These are phyloP conservation scores for Halcyon smyrnensis DNA, from an alignment of 2,797 vertebrate species.

Conservation along the genomic window DNA sequence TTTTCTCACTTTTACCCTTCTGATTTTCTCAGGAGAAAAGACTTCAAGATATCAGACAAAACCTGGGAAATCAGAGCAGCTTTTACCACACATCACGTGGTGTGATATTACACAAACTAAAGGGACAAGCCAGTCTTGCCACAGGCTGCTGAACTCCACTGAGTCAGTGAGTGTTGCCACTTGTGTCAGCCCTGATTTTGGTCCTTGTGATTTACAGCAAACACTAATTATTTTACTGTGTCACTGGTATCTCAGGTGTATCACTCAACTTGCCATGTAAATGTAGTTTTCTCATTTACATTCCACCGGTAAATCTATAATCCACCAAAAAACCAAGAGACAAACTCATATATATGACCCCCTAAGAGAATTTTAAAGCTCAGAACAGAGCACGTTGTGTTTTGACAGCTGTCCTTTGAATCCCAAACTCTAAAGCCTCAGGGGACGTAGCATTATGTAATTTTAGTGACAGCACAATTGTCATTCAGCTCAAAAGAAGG, in stretches of 20 bases:
- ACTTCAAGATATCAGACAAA: background rate
- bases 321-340: background rate
- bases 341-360: background rate
- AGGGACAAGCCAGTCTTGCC: background rate
- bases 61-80: background rate
- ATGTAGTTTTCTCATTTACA: background rate
- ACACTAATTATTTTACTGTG: background rate
- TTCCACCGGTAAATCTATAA: background rate
- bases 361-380: conserved; percentile 46
- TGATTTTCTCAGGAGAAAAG: background rate
- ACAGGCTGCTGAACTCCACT: background rate
- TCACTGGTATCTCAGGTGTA: background rate
- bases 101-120: background rate
- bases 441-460: conserved; percentile 70
- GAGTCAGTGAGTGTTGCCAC: background rate
- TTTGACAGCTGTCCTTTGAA: conserved; percentile 76
- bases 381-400: conserved; percentile 42
- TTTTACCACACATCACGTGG: background rate
- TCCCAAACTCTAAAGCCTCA: conserved; percentile 36
- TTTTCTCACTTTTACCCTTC: no score
- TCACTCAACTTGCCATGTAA: background rate
- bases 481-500: conserved; percentile 65
- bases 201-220: background rate
- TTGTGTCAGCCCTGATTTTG: background rate
- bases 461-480: conserved; percentile 76